Conservation (phyloP, 2,888 invertebrate species). For the Lasioglossum vierecki region DNA sequence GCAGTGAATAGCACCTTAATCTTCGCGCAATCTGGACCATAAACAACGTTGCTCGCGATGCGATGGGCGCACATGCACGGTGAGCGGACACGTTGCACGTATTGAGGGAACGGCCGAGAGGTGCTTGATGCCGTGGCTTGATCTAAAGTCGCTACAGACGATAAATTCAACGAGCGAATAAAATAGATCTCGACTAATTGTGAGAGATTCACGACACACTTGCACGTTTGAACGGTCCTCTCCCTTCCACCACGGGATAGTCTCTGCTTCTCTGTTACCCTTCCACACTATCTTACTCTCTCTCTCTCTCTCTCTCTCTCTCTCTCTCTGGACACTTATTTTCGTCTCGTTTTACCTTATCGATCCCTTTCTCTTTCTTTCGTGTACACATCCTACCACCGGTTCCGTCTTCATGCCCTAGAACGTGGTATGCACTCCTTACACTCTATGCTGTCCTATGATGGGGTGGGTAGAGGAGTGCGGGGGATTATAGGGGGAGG, state of each 20-base stretch:
- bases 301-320: slow-evolving; percentile 1
- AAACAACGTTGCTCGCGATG: slow-evolving; percentile 73
- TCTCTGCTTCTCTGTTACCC: background rate
- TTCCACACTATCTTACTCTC: background rate
- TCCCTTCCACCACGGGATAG: background rate
- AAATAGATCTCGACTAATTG: slow-evolving; percentile 84
- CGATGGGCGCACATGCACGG: slow-evolving; percentile 28
- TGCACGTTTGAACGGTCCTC: slow-evolving; percentile 64
- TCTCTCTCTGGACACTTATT: slow-evolving; percentile 22
- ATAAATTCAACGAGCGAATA: slow-evolving; percentile 82
- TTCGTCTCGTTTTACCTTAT: slow-evolving; percentile 41
- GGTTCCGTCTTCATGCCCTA: slow-evolving; percentile 62
- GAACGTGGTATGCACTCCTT: slow-evolving; percentile 67
- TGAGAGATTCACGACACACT: slow-evolving; percentile 83
- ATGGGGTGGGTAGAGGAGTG: slow-evolving; percentile 40
- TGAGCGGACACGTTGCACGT: slow-evolving; percentile 48
- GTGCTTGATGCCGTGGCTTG: slow-evolving; percentile 57
- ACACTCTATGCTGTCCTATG: slow-evolving; percentile 59
- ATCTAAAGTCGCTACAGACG: slow-evolving; percentile 80
- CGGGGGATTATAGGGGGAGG: slow-evolving; percentile 47
- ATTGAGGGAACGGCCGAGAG: slow-evolving; percentile 49
- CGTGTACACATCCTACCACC: slow-evolving; percentile 48
- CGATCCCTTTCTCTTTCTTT: slow-evolving; percentile 55
- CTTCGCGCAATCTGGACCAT: slow-evolving; percentile 75
- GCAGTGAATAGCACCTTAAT: slow-evolving; percentile 78